Evolutionary conservation across 2,888 invertebrate species (phyloP).

Genomic region (Corbicula japonica): DNA sequence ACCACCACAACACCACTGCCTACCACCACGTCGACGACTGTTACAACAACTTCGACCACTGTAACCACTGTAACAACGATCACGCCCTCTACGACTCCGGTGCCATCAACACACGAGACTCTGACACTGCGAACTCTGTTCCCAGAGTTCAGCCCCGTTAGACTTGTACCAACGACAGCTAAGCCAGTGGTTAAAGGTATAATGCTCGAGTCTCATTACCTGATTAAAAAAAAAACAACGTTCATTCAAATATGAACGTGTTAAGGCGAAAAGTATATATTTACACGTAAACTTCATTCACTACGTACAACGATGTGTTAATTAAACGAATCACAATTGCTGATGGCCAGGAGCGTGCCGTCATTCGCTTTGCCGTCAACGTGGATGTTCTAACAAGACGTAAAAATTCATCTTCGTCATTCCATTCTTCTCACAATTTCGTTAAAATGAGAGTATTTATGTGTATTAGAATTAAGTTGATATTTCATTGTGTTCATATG

Average conservation of each 20-base stretch:
- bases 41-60: constrained; percentile 4
- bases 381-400: too few relatives aligned
- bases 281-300: background rate
- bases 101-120: background rate
- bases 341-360: too few relatives aligned
- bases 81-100: background rate
- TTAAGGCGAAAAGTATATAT: too few relatives aligned
- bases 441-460: background rate
- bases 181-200: too few relatives aligned
- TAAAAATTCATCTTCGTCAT: background rate
- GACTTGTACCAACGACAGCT: constrained; percentile 18
- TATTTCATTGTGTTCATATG: too few relatives aligned
- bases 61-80: constrained; percentile 10
- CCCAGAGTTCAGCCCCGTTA: background rate
- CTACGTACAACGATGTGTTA: background rate
- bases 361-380: too few relatives aligned
- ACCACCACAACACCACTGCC: constrained; percentile 15
- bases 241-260: too few relatives aligned
- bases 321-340: background rate
- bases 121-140: background rate
- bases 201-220: too few relatives aligned
- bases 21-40: constrained; percentile 17
- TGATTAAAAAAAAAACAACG: too few relatives aligned
- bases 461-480: background rate
- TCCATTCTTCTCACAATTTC: background rate